phyloP scores from a whole-genome alignment of 1,140 invertebrate genomes.

The Chymomyza costata region DNA sequence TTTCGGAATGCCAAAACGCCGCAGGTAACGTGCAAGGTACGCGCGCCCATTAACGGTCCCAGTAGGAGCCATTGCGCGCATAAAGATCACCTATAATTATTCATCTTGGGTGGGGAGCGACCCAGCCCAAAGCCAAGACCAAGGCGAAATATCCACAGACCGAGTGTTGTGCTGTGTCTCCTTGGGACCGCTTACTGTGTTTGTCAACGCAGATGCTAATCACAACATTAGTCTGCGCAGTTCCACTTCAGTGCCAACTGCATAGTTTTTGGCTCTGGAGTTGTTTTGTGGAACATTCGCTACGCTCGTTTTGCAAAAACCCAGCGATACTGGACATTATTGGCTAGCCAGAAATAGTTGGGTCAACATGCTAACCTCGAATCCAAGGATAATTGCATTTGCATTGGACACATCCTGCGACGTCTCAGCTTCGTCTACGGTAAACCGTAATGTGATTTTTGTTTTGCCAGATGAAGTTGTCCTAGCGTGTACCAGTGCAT shows the following conservation, averaged over 20 bases:
- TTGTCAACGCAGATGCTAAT: conserved; percentile 76
- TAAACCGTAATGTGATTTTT: too few species aligned
- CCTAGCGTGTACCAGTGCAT: conserved; percentile 2
- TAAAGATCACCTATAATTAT: conserved; percentile 75
- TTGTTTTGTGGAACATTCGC: conserved; percentile 23
- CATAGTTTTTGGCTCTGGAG: too few species aligned
- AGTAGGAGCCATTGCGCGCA: conserved; percentile 66
- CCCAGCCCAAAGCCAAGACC: conserved; percentile 3
- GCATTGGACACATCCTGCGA: conserved; percentile 22
- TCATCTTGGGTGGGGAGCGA: conserved; percentile 70
- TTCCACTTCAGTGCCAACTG: conserved; percentile 56
- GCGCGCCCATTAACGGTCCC: conserved; percentile 66
- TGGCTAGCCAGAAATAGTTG: too few species aligned
- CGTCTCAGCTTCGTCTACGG: too few species aligned
- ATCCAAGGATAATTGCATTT: conserved; percentile 56
- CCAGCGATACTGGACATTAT: conserved; percentile 33
- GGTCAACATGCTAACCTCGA: conserved; percentile 61
- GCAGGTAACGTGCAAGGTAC: conserved; percentile 49
- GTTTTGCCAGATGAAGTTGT: conserved; percentile 24
- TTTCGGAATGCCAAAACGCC: conserved; percentile 63
- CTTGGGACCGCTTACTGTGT: conserved; percentile 66
- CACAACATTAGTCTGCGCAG: conserved; percentile 68
- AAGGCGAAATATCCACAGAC: conserved; percentile 3
- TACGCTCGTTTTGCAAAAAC: conserved; percentile 32
- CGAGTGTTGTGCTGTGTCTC: too few species aligned